Evolutionary conservation across 2,888 invertebrate genomes (phyloP).

Genomic region (Ennomos erosarius): DNA sequence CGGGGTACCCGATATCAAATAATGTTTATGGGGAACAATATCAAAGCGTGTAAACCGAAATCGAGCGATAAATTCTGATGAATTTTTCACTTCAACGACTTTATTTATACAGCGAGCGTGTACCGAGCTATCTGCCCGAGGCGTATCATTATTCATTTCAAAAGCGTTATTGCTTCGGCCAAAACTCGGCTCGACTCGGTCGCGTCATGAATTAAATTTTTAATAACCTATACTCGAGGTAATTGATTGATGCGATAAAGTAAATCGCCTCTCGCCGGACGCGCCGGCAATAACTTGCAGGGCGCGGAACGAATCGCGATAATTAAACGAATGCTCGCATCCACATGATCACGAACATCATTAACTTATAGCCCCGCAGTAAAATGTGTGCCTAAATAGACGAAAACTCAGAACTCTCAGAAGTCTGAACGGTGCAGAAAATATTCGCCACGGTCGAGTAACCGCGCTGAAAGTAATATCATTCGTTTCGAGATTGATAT

Average conservation of each 20-base stretch:
- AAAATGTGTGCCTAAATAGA: not conserved
- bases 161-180: constrained; percentile 68
- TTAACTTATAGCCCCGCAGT: constrained; percentile 12
- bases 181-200: constrained; percentile 55
- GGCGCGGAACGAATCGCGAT: constrained; percentile 64
- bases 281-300: constrained; percentile 40
- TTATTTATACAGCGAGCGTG: constrained; percentile 71
- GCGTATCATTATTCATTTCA: constrained; percentile 71
- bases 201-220: constrained; percentile 67
- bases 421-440: constrained; percentile 5
- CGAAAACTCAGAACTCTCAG: not conserved
- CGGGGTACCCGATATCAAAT: constrained; percentile 29
- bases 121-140: constrained; percentile 61
- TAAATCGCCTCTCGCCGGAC: constrained; percentile 59
- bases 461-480: constrained; percentile 7
- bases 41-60: constrained; percentile 33
- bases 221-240: constrained; percentile 65
- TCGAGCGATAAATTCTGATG: constrained; percentile 68
- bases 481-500: constrained; percentile 16
- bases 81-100: constrained; percentile 75
- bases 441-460: not conserved
- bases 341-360: constrained; percentile 29
- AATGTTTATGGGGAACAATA: constrained; percentile 34
- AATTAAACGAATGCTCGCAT: constrained; percentile 50
- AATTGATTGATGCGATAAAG: constrained; percentile 78